Percentiles rank a stretch among this genome's conserved stretches.
Conservation (phyloP, 1,140 invertebrate genomes). For the Pinna nobilis region DNA sequence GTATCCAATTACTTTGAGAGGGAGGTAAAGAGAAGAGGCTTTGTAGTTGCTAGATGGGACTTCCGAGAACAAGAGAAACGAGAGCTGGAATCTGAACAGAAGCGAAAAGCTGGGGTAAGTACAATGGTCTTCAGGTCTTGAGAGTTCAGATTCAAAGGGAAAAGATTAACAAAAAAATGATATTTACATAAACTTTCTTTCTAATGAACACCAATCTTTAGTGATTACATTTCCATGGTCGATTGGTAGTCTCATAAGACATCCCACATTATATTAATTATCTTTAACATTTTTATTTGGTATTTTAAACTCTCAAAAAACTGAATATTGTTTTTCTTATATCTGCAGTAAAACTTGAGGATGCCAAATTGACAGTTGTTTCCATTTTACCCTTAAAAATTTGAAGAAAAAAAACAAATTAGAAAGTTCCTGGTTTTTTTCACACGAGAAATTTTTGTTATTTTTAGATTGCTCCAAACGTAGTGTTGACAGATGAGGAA, state of each 20-base stretch:
- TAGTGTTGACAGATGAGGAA: conserved; percentile 70
- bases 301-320: too few relatives aligned
- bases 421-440: too few relatives aligned
- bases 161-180: background rate
- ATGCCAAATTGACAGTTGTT: background rate
- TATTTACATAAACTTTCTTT: background rate
- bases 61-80: conserved; percentile 73
- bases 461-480: conserved; percentile 68
- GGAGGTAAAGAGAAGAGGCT: conserved; percentile 71
- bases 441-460: background rate
- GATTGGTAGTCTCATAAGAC: too few relatives aligned
- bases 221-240: too few relatives aligned
- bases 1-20: conserved; percentile 71
- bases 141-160: too few relatives aligned
- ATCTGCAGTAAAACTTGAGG: too few relatives aligned
- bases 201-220: background rate
- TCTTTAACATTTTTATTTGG: too few relatives aligned
- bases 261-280: too few relatives aligned
- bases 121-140: background rate
- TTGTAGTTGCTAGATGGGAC: conserved; percentile 72
- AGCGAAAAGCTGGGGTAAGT: conserved; percentile 72
- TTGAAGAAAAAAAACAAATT: too few relatives aligned
- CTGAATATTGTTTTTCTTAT: too few relatives aligned
- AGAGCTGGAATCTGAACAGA: conserved; percentile 68
- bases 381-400: too few relatives aligned